Evolutionary conservation across 2,113 vertebrate species (phyloP), one percentile per base, ranked within the genome.

Genomic region (Odocoileus virginianus): DNA sequence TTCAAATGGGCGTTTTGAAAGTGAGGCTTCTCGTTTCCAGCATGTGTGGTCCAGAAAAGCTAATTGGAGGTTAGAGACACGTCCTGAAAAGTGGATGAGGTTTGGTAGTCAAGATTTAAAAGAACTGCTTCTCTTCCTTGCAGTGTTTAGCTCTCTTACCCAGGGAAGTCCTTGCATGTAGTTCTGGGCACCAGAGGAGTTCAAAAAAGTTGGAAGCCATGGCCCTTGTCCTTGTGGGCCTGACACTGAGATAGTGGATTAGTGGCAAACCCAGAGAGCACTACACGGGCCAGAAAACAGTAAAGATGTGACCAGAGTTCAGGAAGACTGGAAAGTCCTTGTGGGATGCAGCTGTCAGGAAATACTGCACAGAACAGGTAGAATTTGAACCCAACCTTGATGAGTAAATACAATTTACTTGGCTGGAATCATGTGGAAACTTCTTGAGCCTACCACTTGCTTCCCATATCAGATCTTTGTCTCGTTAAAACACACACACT

Each of bases 251-350:
- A 40, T 55, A 33, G 15, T 15, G 4, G 89, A 33, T 54, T 50
- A 45, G 15, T 43, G 54, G 25, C 45, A 79, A 58, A 52, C 12
- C 12, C 36, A 25, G 2, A 28, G 55, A 54, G 45, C 6, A 19
- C 21, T 36, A 4, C 40, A 43, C 0, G 0, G 74, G 58, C 21
- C 13, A 15, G 58, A 43, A 67, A 23, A 23, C 2, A 0, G 45
- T 28, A 85, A 13, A 64, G 30, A 25, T 15, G 7, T 64, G 40
- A 7, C 5, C 16, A 19, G 30, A 47, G 43, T 52, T 93, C 7
- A 50, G n/a, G 15, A 54, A 54, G 11, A 64, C 3, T 6, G 15
- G 61, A 81, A 30, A 33, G 33, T 60, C 21, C 25, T 57, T 40
- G 10, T 50, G 36, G 47, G 43, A 40, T 10, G 33, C 64, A 85